phyloP scores from a whole-genome alignment of 1,140 invertebrate genomes.

The Bombus fervidus region DNA sequence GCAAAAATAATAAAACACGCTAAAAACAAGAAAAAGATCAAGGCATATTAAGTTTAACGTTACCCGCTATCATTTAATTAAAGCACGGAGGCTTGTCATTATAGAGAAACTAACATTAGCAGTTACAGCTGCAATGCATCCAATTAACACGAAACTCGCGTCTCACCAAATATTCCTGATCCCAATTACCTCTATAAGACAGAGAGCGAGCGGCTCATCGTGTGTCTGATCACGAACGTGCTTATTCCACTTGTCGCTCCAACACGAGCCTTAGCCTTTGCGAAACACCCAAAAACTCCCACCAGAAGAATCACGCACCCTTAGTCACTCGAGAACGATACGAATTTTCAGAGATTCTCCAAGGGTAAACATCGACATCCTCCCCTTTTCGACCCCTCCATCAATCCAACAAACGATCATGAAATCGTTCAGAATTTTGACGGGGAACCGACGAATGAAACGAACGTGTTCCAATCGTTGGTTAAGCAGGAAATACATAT shows the following conservation, averaged over 20 bases:
- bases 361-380: not conserved
- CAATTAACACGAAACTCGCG: slow-evolving; percentile 30
- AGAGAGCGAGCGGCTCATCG: not conserved
- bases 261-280: not conserved
- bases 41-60: not conserved
- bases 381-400: not conserved
- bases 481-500: slow-evolving; percentile 45
- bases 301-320: too few species aligned
- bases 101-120: slow-evolving; percentile 7
- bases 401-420: not conserved
- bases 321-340: too few species aligned
- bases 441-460: not conserved
- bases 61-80: slow-evolving; percentile 13
- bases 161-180: slow-evolving; percentile 18
- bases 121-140: slow-evolving; percentile 12
- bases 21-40: not conserved
- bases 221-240: slow-evolving; percentile 4
- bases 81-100: not conserved
- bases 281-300: too few species aligned
- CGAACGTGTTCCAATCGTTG: not conserved
- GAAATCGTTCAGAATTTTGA: not conserved
- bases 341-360: not conserved
- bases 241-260: slow-evolving; percentile 12
- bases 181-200: not conserved
- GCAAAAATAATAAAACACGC: not conserved